Base-by-base conservation (phyloP, 2,113 vertebrate species). In the Ictalurus furcatus region DNA sequence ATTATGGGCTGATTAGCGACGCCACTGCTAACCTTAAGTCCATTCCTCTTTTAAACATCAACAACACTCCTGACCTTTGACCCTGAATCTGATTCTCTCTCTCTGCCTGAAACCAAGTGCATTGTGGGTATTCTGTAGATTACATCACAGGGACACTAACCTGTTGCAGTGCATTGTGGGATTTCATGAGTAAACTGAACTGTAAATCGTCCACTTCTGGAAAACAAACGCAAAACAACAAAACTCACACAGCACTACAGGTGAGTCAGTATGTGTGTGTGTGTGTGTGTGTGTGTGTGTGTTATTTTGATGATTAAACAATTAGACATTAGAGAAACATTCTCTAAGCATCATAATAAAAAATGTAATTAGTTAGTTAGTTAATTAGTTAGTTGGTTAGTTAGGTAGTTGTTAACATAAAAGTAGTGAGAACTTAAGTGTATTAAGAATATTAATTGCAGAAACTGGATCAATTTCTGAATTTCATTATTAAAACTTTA, bases 261-360 rank as follows among this genome's bases (percentile, higher is more conserved):
- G 81, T 84, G 81, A 81, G 78, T 61, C 76, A 83, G 80, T 59
- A 30, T 21, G 54, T 82, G 78, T 80, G 78, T 80, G 78, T 56
- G 48, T 80, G 78, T n/a, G 76, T 52, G 67, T 30, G n/a, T 30
- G 67, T 4, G 67, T 16, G 67, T 6, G 67, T 6, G 67, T 19
- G 67, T 28, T 28, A 67, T 67, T 30, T 23, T 23, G 59, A 67
- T 12, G 11, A 12, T 67, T 4, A 67, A n/a, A n/a, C n/a, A 69
- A 30, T 14, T 67, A 67, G 13, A 30, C 13, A 12, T 28, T 65
- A 65, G 56, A 58, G 56, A 58, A 58, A 17, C 6, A 61, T 61
- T 65, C 9, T n/a, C 12, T n/a, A 13, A 67, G 28, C 63, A 65
- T 71, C 4, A 16, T 34, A 30, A 34, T 71, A 71, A 34, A 14